Evolutionary conservation across 2,797 vertebrate species (phyloP), one percentile per base, ranked within the genome.

Genomic region (Mus spretus): DNA sequence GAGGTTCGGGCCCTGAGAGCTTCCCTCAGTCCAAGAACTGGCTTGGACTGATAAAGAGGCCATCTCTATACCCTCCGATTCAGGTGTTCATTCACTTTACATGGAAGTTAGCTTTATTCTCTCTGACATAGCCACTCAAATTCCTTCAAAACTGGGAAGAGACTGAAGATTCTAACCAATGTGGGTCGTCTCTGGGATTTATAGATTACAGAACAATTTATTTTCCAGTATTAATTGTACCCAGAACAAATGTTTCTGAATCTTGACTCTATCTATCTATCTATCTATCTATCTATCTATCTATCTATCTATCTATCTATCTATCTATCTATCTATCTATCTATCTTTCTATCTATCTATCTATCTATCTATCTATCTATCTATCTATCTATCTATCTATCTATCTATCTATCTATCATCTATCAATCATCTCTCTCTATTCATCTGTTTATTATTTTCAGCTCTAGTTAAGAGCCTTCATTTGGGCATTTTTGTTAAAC

Each of bases 31-130:
- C 14, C 65, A 37, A 9, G 70, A 13, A 7, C 8, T 0, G 0
- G 0, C 0, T n/a, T 40, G 37, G 26, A 0, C 67, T 4, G 28
- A 28, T 0, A 3, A 0, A 12, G 0, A 3, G n/a, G 24, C 31
- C 22, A 17, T 15, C 2, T 9, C 24, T 7, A 19, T 2, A 22
- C 34, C 37, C 31, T 3, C 5, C 3, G 6, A 17, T 12, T 1
- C 1, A 12, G 26, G 67, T 24, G 0, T 13, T 24, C 6, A 4
- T 19, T 72, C 26, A 3, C 55, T 55, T 83, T 8, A 40, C 4
- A 61, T 4, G 72, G 67, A 34, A 8, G 12, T 17, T 13, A 5
- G 0, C 5, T 4, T 50, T n/a, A 14, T 26, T n/a, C 40, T 53
- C 6, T 3, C 70, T 61, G 12, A 55, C 7, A 6, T 2, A 50